Evolutionary conservation across 2,888 invertebrate genomes (phyloP).

Genomic region (Itoplectis maculator): DNA sequence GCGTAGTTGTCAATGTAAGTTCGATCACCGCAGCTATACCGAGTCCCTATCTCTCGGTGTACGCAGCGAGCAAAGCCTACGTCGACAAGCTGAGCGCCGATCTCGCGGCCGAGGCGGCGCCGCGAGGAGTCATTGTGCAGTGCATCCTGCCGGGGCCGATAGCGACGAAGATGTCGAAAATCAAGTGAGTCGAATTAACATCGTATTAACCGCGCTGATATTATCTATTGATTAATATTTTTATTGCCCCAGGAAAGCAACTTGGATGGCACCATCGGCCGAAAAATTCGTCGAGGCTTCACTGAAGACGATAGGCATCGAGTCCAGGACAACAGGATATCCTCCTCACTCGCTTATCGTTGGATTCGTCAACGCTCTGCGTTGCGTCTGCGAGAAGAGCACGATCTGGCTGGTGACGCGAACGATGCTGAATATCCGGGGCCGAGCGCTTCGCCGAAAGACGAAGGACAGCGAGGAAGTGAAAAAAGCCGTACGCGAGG

Average conservation of each 20-base stretch:
- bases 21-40: slow-evolving; percentile 93
- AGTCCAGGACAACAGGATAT: slow-evolving; percentile 91
- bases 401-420: slow-evolving; percentile 88
- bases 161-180: slow-evolving; percentile 96
- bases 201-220: no score
- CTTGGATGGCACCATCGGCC: slow-evolving; percentile 90
- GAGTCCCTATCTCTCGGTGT: slow-evolving; percentile 93
- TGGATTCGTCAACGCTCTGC: slow-evolving; percentile 85
- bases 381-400: slow-evolving; percentile 86
- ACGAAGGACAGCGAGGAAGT: slow-evolving; percentile 56
- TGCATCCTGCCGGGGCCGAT: slow-evolving; percentile 95
- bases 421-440: slow-evolving; percentile 88
- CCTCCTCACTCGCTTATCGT: slow-evolving; percentile 89
- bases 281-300: slow-evolving; percentile 90
- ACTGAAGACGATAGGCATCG: slow-evolving; percentile 89
- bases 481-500: slow-evolving; percentile 40
- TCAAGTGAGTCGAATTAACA: slow-evolving; percentile 84
- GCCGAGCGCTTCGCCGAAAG: slow-evolving; percentile 86
- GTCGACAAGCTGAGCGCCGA: slow-evolving; percentile 93
- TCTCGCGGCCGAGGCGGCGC: slow-evolving; percentile 90
- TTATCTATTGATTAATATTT: no score
- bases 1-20: slow-evolving; percentile 95
- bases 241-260: slow-evolving; percentile 23
- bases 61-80: slow-evolving; percentile 95
- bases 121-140: slow-evolving; percentile 91